phyloP scores from a whole-genome alignment of 2,888 invertebrate genomes.

The Lypha dubia region DNA sequence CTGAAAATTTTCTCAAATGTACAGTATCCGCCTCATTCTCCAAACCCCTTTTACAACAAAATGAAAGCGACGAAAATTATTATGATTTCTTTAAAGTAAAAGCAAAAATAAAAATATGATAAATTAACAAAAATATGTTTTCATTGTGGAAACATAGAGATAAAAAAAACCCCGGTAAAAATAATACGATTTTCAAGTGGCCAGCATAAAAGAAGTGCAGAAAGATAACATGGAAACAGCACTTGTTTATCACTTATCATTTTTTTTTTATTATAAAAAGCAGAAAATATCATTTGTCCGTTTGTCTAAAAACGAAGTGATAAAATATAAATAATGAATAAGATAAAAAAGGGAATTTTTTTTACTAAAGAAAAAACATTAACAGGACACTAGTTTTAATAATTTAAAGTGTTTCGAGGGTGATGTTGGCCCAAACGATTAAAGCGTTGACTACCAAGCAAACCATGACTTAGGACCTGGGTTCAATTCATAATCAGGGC shows the following conservation, averaged over 20 bases:
- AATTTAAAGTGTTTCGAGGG: background rate
- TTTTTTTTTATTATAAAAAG: conserved; percentile 54
- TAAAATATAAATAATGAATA: conserved; percentile 64
- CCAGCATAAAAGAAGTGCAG: conserved; percentile 28
- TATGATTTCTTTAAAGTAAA: background rate
- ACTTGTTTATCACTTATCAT: conserved; percentile 69
- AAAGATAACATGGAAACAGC: conserved; percentile 50
- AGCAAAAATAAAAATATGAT: background rate
- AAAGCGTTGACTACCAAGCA: too few species aligned
- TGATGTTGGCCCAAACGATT: too few species aligned
- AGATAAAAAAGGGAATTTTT: conserved; percentile 44
- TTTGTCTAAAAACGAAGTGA: conserved; percentile 60
- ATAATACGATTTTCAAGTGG: conserved; percentile 45
- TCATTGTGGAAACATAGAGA: conserved; percentile 24
- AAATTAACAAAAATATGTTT: conserved; percentile 57
- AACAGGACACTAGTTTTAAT: too few species aligned
- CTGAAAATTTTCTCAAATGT: background rate
- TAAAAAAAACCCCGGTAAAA: conserved; percentile 15
- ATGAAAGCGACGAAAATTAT: conserved; percentile 9
- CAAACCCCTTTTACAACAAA: background rate
- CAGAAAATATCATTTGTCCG: conserved; percentile 54
- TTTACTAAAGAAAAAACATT: background rate
- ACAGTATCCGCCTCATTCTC: background rate
- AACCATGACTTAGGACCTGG: too few species aligned
- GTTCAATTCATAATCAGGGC: too few species aligned